Base-by-base conservation (phyloP, 2,797 vertebrate genomes). In the Pseudopleuronectes americanus region DNA sequence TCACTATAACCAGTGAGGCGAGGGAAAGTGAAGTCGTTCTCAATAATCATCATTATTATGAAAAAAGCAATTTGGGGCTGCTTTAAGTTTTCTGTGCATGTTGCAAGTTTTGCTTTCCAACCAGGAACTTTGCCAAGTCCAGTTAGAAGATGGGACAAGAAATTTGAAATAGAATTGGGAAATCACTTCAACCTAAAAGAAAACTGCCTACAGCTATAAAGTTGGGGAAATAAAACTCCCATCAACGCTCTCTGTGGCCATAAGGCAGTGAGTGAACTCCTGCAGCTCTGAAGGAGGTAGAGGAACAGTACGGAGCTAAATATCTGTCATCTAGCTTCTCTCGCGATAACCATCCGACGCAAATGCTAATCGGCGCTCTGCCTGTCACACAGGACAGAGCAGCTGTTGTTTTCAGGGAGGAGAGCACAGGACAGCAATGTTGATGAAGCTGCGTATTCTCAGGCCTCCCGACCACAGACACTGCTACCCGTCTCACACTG, bases 361-460 rank as follows among this genome's bases (percentile, higher is more conserved):
- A 62, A 78, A 80, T 74, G 60, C 72, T 84, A 80, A 84, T 80
- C 62, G 71, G 65, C 1, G 12, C 43, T 36, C 24, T 56, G 76
- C 38, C 78, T 77, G 55, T 83, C 75, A 83, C 49, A 68, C 59
- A 55, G 56, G 68, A 61, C 54, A 48, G 60, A 80, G 67, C 81
- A 76, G 80, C 77, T 83, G 77, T 64, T 84, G 73, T 72, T 76
- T 71, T 43, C 68, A n/a, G 64, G 56, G 24, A 64, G 55, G 55
- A 21, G 26, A 58, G 67, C 19, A 23, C 36, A 33, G 24, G 47
- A 67, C 70, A 55, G 71, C 53, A 64, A 66, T 78, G 71, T 26
- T 74, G 56, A 71, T 74, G 56, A 71, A 19, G 47, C 45, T 62
- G 45, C 21, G 16, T 26, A 24, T 69, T 64, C 48, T 65, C 49